Base-by-base conservation (phyloP, 1,140 invertebrate species). In the Argopecten irradians region DNA sequence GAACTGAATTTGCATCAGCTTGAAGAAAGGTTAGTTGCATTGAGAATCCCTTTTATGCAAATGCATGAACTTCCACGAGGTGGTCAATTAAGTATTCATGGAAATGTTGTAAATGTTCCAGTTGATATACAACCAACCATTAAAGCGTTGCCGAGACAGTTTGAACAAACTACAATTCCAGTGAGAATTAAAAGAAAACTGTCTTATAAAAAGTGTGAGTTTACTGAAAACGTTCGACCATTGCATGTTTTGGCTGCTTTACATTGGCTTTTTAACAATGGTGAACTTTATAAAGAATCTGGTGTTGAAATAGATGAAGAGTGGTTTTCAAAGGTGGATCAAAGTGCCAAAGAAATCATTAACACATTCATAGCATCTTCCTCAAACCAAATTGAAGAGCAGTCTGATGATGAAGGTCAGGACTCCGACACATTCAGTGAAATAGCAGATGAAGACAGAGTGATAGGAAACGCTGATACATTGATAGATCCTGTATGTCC, bases 61-160 rank as follows among this genome's bases (percentile, higher is more conserved):
- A n/a, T n/a, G n/a, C n/a, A 22, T 35, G 46, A 89, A 89, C 82
- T 90, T 55, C 91, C 89, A 36, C 84, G 88, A 83, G 90, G 90
- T n/a, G 34, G 85, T 34, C 90, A 91, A 33, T 87, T 55, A n/a
- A 88, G 46, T 14, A 36, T 90, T 2, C 88, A 87, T 87, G 91
- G 90, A 46, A 89, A 89, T 88, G 87, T 91, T 55, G 89, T 91
- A 1, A 90, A 91, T 90, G 91, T 91, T 19, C 91, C 91, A 55
- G 87, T 86, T 35, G 87, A 91, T 86, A 82, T 89, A 35, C 86
- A 90, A 39, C 87, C 89, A 34, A 87, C 85, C 71, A 87, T 91
- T 13, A 91, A 91, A 85, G 16, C 87, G 46, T 55, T 89, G 2
- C 86, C 90, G 84, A 46, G 86, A 84, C 43, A 83, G n/a, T 32